These are phyloP conservation scores for Hipposideros larvatus DNA, from an alignment of 2,797 vertebrate species.

Conservation along the genomic window DNA sequence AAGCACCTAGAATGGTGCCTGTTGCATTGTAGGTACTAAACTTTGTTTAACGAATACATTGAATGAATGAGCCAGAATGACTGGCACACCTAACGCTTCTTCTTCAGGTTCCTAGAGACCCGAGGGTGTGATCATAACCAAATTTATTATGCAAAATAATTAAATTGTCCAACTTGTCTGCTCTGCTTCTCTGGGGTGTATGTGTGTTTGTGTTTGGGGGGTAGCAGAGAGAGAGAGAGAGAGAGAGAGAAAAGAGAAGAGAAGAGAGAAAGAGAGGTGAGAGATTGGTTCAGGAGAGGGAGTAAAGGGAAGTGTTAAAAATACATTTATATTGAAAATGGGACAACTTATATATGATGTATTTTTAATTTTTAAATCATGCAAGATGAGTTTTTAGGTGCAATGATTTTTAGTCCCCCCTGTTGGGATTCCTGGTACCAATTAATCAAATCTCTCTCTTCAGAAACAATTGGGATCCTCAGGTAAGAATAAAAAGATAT, in stretches of 20 bases:
- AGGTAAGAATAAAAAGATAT: slow-evolving; percentile 10
- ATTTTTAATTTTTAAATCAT: slow-evolving; percentile 35
- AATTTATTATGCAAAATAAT: slow-evolving; percentile 38
- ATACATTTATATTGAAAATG: background rate
- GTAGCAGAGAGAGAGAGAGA: no score
- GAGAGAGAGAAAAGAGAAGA: no score
- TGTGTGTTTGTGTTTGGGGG: background rate
- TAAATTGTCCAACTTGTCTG: background rate
- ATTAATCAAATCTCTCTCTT: slow-evolving; percentile 14
- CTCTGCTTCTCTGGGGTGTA: background rate
- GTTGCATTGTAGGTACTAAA: background rate
- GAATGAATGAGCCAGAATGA: background rate
- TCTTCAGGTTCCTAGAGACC: background rate
- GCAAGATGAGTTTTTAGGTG: slow-evolving; percentile 30
- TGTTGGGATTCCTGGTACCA: slow-evolving; percentile 3
- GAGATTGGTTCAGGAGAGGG: background rate
- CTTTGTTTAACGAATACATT: background rate
- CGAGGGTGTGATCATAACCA: background rate
- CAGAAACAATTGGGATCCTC: background rate
- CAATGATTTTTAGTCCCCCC: background rate
- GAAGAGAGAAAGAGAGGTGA: background rate
- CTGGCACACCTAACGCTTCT: background rate
- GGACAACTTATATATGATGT: background rate
- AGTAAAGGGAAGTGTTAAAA: background rate
- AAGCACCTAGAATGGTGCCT: background rate